These are phyloP conservation scores for Psephotus haematonotus DNA, from an alignment of 2,113 vertebrate species.

Conservation along the genomic window DNA sequence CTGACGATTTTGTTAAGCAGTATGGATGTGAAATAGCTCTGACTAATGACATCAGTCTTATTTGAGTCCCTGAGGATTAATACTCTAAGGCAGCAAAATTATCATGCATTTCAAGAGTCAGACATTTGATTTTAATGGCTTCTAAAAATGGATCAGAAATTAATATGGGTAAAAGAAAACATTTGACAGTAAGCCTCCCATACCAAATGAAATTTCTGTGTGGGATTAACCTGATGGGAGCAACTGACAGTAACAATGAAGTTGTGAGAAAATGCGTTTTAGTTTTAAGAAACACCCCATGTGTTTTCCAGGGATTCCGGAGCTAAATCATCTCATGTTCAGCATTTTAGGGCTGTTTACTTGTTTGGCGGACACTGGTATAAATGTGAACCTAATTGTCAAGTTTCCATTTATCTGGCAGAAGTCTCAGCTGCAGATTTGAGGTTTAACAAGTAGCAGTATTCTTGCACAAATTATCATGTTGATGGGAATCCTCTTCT, in stretches of 20 bases:
- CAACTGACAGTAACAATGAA: background rate
- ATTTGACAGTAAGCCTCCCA: background rate
- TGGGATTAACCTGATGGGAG: background rate
- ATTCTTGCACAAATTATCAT: rapidly evolving
- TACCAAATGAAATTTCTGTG: background rate
- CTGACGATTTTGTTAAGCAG: background rate
- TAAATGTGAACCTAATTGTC: background rate
- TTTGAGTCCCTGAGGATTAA: background rate
- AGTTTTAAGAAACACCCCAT: background rate
- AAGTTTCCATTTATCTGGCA: background rate
- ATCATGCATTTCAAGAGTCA: background rate
- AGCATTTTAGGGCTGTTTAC: background rate
- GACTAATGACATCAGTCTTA: background rate
- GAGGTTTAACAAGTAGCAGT: background rate
- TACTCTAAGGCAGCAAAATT: background rate
- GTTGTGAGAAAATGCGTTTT: background rate
- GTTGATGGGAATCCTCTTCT: background rate
- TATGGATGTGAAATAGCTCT: background rate
- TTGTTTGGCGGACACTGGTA: background rate
- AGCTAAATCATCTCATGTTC: background rate
- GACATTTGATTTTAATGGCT: background rate
- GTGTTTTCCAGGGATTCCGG: background rate
- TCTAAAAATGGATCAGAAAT: background rate
- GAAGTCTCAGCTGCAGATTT: background rate
- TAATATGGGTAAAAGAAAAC: background rate